These are phyloP conservation scores for Linnaemya vulpina DNA, from an alignment of 2,888 invertebrate genomes.

Conservation along the genomic window DNA sequence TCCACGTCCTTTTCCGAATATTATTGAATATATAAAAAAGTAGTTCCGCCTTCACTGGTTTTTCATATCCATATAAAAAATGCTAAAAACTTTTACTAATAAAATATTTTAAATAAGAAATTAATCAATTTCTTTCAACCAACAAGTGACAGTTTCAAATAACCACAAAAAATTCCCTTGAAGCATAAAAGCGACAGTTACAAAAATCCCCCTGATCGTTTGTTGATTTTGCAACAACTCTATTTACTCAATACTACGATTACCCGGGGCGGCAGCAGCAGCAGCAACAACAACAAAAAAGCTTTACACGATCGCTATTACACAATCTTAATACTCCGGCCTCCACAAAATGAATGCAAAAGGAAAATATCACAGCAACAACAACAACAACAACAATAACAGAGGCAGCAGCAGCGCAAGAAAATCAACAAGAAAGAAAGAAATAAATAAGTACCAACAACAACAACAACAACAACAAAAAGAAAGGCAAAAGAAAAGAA, in stretches of 20 bases:
- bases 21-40: neutral
- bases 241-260: conserved; percentile 43
- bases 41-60: neutral
- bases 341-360: conserved; percentile 59
- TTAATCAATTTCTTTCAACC: conserved; percentile 17
- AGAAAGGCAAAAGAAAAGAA: conserved; percentile 11
- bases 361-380: conserved; percentile 56
- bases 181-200: conserved; percentile 33
- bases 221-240: conserved; percentile 49
- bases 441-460: neutral
- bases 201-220: conserved; percentile 51
- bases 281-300: conserved; percentile 12
- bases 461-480: conserved; percentile 19
- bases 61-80: neutral
- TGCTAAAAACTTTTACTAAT: neutral
- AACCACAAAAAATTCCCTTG: conserved; percentile 31
- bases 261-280: conserved; percentile 22
- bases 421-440: conserved; percentile 32
- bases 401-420: conserved; percentile 34
- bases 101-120: neutral
- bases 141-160: conserved; percentile 35
- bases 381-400: conserved; percentile 31
- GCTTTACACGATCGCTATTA: conserved; percentile 61
- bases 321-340: conserved; percentile 67
- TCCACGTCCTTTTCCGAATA: neutral